phyloP scores from a whole-genome alignment of 2,888 invertebrate genomes.

The Pseudoips prasinana region DNA sequence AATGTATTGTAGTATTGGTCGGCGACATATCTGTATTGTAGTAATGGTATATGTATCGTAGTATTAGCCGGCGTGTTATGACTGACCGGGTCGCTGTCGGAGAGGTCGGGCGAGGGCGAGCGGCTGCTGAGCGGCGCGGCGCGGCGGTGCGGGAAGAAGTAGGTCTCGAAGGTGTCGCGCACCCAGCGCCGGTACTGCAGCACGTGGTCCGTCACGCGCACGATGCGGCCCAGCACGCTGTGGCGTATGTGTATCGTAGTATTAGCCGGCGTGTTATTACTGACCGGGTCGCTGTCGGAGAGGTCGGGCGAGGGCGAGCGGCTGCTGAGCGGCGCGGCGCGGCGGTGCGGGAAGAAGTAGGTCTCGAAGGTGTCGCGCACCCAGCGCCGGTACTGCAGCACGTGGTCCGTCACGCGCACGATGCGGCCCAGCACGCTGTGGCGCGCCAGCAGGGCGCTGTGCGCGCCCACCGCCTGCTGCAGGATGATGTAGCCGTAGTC shows the following conservation, averaged over 20 bases:
- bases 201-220: conserved; percentile 97
- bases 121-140: conserved; percentile 20
- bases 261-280: conserved; percentile 11
- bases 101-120: conserved; percentile 15
- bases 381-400: conserved; percentile 84
- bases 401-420: conserved; percentile 96
- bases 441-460: conserved; percentile 60
- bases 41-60: too few species aligned
- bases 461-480: conserved; percentile 85
- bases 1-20: too few species aligned
- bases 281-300: conserved; percentile 48
- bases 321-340: conserved; percentile 21
- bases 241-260: too few species aligned
- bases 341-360: conserved; percentile 64
- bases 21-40: too few species aligned
- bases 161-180: conserved; percentile 69
- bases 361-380: conserved; percentile 71
- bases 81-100: conserved; percentile 38
- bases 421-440: conserved; percentile 93
- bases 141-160: conserved; percentile 62
- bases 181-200: conserved; percentile 82
- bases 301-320: conserved; percentile 15
- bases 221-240: conserved; percentile 93
- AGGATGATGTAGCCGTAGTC: conserved; percentile 96
- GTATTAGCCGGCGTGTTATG: too few species aligned